Percentiles rank a stretch among this genome's conserved stretches.
Conservation (phyloP, 2,113 vertebrate species). For the Rousettus leschenaultii region DNA sequence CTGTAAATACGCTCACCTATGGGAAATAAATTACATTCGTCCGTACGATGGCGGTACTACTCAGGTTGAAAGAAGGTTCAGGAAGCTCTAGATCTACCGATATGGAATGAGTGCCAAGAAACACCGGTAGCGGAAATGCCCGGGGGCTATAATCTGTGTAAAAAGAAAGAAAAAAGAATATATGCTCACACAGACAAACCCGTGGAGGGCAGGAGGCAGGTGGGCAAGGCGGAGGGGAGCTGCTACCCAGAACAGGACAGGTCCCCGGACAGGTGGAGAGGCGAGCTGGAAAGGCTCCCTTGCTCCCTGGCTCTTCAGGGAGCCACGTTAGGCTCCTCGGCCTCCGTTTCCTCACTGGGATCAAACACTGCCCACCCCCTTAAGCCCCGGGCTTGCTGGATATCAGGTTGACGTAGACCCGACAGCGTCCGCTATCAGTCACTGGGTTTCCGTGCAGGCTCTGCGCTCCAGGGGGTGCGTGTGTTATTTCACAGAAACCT, state of each 20-base stretch:
- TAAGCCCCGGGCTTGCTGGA: neutral
- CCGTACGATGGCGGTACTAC: accelerated
- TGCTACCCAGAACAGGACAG: neutral
- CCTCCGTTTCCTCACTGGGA: neutral
- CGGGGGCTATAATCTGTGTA: neutral
- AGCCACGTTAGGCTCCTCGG: neutral
- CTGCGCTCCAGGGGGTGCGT: accelerated
- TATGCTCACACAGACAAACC: accelerated
- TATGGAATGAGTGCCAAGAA: neutral
- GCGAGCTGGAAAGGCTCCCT: neutral
- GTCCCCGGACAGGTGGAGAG: neutral
- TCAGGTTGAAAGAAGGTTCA: neutral
- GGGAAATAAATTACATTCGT: neutral
- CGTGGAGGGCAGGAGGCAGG: neutral
- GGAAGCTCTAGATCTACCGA: neutral
- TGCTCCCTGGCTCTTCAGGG: neutral
- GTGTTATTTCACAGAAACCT: neutral
- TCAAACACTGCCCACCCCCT: neutral
- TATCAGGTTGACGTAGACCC: accelerated
- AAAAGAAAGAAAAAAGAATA: neutral
- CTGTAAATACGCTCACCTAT: accelerated
- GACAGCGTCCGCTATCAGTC: accelerated
- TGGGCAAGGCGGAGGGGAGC: neutral
- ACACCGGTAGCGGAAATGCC: neutral
- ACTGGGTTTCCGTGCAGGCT: neutral